Percentiles rank a stretch among this genome's conserved stretches.
Conservation (phyloP, 2,888 invertebrate genomes). For the Lottia gigantea region DNA sequence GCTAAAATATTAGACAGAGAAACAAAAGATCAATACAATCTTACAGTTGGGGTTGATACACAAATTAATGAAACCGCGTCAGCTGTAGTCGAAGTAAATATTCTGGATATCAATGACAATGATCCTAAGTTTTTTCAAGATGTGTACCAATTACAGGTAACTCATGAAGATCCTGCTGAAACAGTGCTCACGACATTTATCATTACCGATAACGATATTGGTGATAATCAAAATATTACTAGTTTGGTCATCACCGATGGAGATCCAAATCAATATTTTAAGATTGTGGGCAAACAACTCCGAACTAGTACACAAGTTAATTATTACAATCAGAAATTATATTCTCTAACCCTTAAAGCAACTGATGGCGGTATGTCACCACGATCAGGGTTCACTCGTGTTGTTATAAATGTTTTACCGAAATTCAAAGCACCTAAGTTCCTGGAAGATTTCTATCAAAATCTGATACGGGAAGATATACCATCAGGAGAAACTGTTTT, state of each 20-base stretch:
- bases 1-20: slow-evolving; percentile 86
- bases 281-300: slow-evolving; percentile 28
- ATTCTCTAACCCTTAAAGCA: slow-evolving; percentile 39
- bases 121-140: slow-evolving; percentile 79
- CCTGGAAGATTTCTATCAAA: slow-evolving; percentile 19
- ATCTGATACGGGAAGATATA: no score
- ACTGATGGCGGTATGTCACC: slow-evolving; percentile 35
- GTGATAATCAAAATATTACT: slow-evolving; percentile 82
- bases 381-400: slow-evolving; percentile 31
- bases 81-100: slow-evolving; percentile 83
- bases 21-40: slow-evolving; percentile 57
- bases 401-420: slow-evolving; percentile 41
- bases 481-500: slow-evolving; percentile 32
- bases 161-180: slow-evolving; percentile 88
- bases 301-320: slow-evolving; percentile 33
- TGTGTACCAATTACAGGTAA: slow-evolving; percentile 76
- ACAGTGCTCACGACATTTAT: slow-evolving; percentile 84
- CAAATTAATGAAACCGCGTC: slow-evolving; percentile 73
- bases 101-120: slow-evolving; percentile 86
- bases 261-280: slow-evolving; percentile 38
- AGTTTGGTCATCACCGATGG: slow-evolving; percentile 73
- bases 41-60: slow-evolving; percentile 35
- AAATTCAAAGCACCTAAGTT: slow-evolving; percentile 35
- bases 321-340: slow-evolving; percentile 36
- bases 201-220: slow-evolving; percentile 86